A percentile compares a stretch with the other conserved stretches of the same genome.
These are phyloP conservation scores for Notospermus geniculatus DNA, from an alignment of 1,140 invertebrate genomes.

Conservation along the genomic window DNA sequence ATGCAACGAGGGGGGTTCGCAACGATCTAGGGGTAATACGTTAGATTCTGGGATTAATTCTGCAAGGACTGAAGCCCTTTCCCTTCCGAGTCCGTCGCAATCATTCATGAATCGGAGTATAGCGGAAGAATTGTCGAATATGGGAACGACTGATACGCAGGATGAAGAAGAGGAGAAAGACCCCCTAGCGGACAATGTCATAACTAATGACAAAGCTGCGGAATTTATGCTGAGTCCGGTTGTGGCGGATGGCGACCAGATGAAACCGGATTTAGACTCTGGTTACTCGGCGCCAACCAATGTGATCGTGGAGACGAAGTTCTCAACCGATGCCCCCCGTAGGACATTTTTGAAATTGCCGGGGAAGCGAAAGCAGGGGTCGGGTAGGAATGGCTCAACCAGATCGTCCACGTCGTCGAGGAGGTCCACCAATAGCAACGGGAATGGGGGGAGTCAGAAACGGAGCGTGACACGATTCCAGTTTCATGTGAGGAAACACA, in stretches of 20 bases:
- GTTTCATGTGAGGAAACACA: slow-evolving; percentile 46
- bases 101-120: background rate
- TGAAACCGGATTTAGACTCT: background rate
- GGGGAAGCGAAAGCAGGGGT: background rate
- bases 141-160: slow-evolving; percentile 69
- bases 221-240: slow-evolving; percentile 85
- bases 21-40: background rate
- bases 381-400: background rate
- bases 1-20: background rate
- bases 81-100: slow-evolving; percentile 5
- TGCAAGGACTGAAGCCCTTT: background rate
- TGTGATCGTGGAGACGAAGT: slow-evolving; percentile 16
- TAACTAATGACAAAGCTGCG: slow-evolving; percentile 84
- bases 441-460: slow-evolving; percentile 30
- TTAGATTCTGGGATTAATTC: background rate
- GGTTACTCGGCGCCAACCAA: slow-evolving; percentile 19
- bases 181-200: slow-evolving; percentile 71
- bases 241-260: slow-evolving; percentile 65
- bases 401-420: slow-evolving; percentile 18
- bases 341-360: slow-evolving; percentile 3
- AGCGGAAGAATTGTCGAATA: slow-evolving; percentile 58
- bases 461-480: slow-evolving; percentile 70
- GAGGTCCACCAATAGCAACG: slow-evolving; percentile 27
- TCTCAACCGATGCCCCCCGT: slow-evolving; percentile 11
- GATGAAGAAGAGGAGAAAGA: slow-evolving; percentile 68